Conservation (phyloP, 1,140 invertebrate genomes). For the Apis dorsata region DNA sequence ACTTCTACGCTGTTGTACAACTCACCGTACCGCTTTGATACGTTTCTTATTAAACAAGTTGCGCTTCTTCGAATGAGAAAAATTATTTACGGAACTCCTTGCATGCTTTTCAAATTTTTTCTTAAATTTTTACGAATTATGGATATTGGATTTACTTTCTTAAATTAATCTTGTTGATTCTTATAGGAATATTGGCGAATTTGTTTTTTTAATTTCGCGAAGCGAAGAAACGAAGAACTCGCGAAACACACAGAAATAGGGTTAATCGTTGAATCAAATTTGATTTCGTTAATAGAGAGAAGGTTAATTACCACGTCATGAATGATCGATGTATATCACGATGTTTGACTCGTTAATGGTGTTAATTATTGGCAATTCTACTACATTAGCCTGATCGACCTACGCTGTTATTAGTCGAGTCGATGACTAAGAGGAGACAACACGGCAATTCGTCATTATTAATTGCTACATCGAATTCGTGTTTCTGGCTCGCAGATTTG, state of each 20-base stretch:
- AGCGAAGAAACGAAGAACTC: too few species aligned
- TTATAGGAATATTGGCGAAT: too few species aligned
- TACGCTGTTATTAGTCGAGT: not conserved
- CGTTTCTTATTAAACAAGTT: not conserved
- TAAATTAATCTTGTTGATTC: too few species aligned
- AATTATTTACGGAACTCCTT: too few species aligned
- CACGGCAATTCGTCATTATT: slow-evolving; percentile 39
- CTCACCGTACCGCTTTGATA: not conserved
- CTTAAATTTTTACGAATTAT: too few species aligned
- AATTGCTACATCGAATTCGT: slow-evolving; percentile 49
- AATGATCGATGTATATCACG: not conserved
- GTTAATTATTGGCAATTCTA: not conserved
- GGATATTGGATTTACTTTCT: too few species aligned
- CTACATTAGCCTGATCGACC: not conserved
- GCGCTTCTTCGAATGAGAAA: not conserved
- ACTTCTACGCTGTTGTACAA: not conserved
- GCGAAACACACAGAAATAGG: too few species aligned
- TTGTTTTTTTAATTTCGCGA: too few species aligned
- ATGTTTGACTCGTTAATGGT: not conserved
- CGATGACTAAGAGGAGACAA: slow-evolving; percentile 29
- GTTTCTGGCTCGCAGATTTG: slow-evolving; percentile 42
- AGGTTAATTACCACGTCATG: too few species aligned
- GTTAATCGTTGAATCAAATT: too few species aligned
- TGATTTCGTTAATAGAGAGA: too few species aligned
- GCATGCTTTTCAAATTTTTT: too few species aligned